phyloP scores from a whole-genome alignment of 2,797 vertebrate species.

The Acrossocheilus fasciatus region DNA sequence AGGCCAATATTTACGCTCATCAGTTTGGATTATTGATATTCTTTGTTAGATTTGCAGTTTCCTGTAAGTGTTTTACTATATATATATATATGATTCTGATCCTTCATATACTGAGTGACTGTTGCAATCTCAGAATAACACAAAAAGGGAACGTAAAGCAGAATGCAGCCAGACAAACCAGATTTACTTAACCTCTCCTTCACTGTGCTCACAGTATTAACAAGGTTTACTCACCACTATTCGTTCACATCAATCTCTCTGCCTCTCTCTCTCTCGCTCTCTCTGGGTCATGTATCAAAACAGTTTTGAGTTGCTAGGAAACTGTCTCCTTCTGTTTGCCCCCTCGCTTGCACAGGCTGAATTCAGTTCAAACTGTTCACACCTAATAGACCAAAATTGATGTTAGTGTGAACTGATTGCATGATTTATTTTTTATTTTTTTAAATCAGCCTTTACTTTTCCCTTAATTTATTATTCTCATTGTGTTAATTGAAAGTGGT shows the following conservation, averaged over 20 bases:
- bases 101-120: background rate
- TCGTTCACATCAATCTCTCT: slow-evolving; percentile 1
- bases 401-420: background rate
- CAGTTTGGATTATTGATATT: slow-evolving; percentile 1
- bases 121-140: background rate
- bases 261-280: background rate
- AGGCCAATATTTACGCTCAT: background rate
- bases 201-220: slow-evolving; percentile 25
- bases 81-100: background rate
- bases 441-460: background rate
- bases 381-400: background rate
- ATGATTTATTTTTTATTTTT: background rate
- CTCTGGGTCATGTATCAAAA: slow-evolving; percentile 1
- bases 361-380: slow-evolving; percentile 21
- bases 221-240: slow-evolving; percentile 26
- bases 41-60: background rate
- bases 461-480: background rate
- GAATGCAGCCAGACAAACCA: slow-evolving; percentile 8
- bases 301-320: slow-evolving; percentile 57
- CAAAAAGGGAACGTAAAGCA: background rate
- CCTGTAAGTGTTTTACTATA: background rate
- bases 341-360: slow-evolving; percentile 30
- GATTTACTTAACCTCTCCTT: background rate
- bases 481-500: background rate
- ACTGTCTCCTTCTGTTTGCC: slow-evolving; percentile 46